These are phyloP conservation scores for Tenualosa ilisha DNA, from an alignment of 2,797 vertebrate species.

Conservation along the genomic window DNA sequence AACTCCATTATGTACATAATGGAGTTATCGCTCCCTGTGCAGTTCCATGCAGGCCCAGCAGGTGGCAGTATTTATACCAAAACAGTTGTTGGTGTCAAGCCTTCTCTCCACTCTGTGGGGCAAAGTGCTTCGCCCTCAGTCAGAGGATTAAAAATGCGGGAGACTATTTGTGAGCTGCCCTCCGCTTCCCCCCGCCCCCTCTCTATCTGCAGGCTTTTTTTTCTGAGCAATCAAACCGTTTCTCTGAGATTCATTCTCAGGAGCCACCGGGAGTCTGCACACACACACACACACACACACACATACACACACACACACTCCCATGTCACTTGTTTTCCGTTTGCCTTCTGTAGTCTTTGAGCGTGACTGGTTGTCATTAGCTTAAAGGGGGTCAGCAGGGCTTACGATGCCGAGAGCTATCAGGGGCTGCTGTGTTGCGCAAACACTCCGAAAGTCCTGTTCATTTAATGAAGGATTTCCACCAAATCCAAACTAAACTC, in stretches of 20 bases:
- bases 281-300: too few species aligned
- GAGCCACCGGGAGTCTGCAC: neutral
- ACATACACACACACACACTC: neutral
- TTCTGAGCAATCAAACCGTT: conserved; percentile 2
- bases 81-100: conserved; percentile 38
- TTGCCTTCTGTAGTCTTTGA: neutral
- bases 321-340: neutral
- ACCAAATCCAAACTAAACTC: neutral
- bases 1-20: neutral
- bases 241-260: neutral
- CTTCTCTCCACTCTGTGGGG: conserved; percentile 8
- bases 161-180: conserved; percentile 22
- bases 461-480: neutral
- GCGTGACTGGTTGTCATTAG: neutral
- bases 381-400: neutral
- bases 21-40: neutral
- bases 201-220: neutral
- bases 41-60: conserved; percentile 44
- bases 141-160: neutral
- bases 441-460: neutral
- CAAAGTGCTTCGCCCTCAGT: neutral
- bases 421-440: neutral
- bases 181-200: conserved; percentile 25
- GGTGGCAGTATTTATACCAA: conserved; percentile 53
- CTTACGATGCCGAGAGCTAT: neutral